A percentile compares a stretch with the other conserved stretches of the same genome.
Conservation (phyloP, 1,140 invertebrate genomes). For the Cydia strobilella region DNA sequence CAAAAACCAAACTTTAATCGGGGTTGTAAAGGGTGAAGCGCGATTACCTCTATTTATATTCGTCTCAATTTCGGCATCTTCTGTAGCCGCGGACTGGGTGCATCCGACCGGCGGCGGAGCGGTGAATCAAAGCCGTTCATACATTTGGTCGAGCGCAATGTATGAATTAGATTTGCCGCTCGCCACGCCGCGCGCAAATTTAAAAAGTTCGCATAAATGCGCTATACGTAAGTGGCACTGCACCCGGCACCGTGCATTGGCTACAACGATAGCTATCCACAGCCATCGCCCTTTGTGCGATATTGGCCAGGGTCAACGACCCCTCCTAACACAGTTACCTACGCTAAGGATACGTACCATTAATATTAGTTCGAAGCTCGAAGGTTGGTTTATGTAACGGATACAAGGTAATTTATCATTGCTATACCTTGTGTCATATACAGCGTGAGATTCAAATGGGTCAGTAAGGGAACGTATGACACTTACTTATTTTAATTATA, state of each 20-base stretch:
- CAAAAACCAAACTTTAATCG: too few species aligned
- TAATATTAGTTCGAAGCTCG: conserved; percentile 14
- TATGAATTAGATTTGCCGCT: too few species aligned
- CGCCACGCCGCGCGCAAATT: too few species aligned
- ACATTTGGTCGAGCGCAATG: too few species aligned
- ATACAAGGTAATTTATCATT: neutral
- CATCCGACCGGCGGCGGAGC: too few species aligned
- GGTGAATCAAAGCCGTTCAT: too few species aligned
- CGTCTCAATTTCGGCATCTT: too few species aligned
- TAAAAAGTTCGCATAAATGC: neutral
- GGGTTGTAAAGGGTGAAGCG: too few species aligned
- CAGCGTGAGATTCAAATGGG: neutral
- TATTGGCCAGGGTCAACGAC: conserved; percentile 13
- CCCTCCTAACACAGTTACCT: conserved; percentile 12
- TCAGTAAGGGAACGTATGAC: neutral
- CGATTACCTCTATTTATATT: too few species aligned
- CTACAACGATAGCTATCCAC: conserved; percentile 28
- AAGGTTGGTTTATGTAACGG: conserved; percentile 8
- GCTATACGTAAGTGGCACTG: neutral
- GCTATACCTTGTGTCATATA: neutral
- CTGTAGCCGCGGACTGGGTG: too few species aligned
- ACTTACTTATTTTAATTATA: neutral
- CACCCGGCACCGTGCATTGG: neutral
- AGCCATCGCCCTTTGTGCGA: conserved; percentile 24
- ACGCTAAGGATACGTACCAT: neutral